phyloP scores from a whole-genome alignment of 2,113 vertebrate genomes.

The Mus spicilegus region DNA sequence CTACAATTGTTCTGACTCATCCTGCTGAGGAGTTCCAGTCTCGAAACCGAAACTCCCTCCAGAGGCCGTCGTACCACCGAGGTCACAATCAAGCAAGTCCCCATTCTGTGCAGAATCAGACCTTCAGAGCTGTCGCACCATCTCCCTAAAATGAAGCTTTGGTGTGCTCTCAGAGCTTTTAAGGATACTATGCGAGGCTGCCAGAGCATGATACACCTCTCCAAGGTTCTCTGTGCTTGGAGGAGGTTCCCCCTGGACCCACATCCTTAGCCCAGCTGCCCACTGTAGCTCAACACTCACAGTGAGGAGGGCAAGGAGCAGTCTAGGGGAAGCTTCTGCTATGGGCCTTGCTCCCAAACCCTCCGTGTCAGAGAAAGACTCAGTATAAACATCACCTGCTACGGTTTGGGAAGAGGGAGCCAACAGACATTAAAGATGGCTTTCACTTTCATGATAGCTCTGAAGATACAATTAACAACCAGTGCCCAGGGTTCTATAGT shows the following conservation, averaged over 20 bases:
- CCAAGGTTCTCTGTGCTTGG: not conserved
- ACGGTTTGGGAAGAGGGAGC: not conserved
- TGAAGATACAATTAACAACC: constrained; percentile 56
- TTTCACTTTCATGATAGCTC: not conserved
- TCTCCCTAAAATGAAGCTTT: constrained; percentile 38
- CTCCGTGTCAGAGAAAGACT: not conserved
- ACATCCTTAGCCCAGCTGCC: not conserved
- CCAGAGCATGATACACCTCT: not conserved
- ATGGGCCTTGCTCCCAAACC: not conserved
- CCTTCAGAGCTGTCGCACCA: not conserved
- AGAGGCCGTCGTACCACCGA: not conserved
- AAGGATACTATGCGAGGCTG: not conserved
- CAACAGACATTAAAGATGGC: not conserved
- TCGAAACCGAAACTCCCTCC: not conserved
- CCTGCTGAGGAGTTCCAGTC: constrained; percentile 10
- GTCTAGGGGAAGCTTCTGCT: not conserved
- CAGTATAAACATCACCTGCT: constrained; percentile 42
- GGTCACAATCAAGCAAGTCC: constrained; percentile 45
- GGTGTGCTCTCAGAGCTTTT: not conserved
- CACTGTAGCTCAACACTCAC: not conserved
- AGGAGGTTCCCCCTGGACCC: not conserved
- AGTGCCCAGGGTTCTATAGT: constrained; percentile 29
- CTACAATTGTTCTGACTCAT: constrained; percentile 9
- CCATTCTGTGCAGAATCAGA: constrained; percentile 26
- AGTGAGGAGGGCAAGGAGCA: not conserved